Evolutionary conservation across 2,113 vertebrate genomes (phyloP).

Genomic region (Carlito syrichta): DNA sequence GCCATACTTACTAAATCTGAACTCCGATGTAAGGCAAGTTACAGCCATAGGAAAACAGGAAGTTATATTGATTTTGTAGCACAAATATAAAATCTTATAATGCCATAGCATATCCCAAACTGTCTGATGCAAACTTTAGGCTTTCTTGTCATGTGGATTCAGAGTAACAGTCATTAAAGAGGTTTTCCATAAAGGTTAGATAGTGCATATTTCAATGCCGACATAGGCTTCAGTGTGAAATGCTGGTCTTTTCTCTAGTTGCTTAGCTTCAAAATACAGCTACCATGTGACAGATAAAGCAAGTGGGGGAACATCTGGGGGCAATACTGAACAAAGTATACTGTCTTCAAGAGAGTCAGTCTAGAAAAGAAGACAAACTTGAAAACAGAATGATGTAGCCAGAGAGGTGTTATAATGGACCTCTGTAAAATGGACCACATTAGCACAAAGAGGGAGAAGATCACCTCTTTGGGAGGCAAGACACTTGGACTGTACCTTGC

Average conservation of each 20-base stretch:
- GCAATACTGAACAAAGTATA: not conserved
- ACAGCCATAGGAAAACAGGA: not conserved
- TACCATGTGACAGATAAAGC: not conserved
- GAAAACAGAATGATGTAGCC: not conserved
- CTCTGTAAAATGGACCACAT: fast-evolving
- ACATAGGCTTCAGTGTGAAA: not conserved
- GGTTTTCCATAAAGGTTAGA: not conserved
- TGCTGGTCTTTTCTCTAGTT: not conserved
- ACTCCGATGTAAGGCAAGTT: not conserved
- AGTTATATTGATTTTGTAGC: constrained; percentile 46
- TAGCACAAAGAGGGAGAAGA: not conserved
- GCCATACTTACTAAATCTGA: not conserved
- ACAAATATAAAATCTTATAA: constrained; percentile 20
- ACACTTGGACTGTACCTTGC: too few relatives aligned
- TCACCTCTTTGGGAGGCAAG: not conserved
- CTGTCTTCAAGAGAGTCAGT: not conserved
- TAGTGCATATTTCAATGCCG: not conserved
- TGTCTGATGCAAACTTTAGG: not conserved
- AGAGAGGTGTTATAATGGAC: not conserved
- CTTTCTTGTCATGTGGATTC: not conserved
- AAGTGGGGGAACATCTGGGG: not conserved
- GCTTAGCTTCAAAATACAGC: not conserved
- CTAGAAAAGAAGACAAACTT: not conserved
- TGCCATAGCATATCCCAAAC: not conserved
- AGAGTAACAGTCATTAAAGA: not conserved